Evolutionary conservation across 1,140 invertebrate genomes (phyloP), one percentile per base, ranked within the genome.

Genomic region (Nymphalis io): DNA sequence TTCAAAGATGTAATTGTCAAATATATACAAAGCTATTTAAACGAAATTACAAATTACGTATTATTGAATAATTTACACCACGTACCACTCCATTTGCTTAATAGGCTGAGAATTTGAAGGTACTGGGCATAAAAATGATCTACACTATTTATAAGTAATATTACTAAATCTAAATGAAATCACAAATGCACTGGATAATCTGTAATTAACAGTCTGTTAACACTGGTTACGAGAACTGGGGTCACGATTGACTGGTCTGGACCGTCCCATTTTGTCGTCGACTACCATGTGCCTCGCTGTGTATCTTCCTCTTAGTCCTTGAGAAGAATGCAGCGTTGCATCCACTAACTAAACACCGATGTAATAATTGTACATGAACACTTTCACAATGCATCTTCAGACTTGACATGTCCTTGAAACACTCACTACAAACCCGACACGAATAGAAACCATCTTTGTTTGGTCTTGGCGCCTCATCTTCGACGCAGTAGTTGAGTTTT

Each of bases 291-390:
- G 93, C 92, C 76, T 95, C 94, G 51, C 93, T 93, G 85, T 96
- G 95, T 21, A 93, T 83, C 79, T 95, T 95, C 63, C 95, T 93
- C 78, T 94, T 94, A 75, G 94, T 95, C 73, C 94, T 88, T 11
- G 95, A 95, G 58, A 94, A 93, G 88, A 96, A 96, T n/a, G 95
- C 93, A 80, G 95, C 94, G 21, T 93, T 93, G 85, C 95, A 96
- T 13, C 95, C 95, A 60, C 91, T 92, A 6, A 95, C 90, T 33
- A 94, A 94, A 87, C 95, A 96, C 62, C 93, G 89, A 78, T 94
- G 94, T 88, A 95, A 91, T 64, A 94, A 93, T 18, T 93, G 86
- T 42, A 92, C 80, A 81, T 96, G 95, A 42, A 93, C 87, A 93
- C 94, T 92, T 77, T 91, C 89, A 82, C 89, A 91, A 77, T 96